These are phyloP conservation scores for Xerus rutilus DNA, from an alignment of 2,797 vertebrate species.

Conservation along the genomic window DNA sequence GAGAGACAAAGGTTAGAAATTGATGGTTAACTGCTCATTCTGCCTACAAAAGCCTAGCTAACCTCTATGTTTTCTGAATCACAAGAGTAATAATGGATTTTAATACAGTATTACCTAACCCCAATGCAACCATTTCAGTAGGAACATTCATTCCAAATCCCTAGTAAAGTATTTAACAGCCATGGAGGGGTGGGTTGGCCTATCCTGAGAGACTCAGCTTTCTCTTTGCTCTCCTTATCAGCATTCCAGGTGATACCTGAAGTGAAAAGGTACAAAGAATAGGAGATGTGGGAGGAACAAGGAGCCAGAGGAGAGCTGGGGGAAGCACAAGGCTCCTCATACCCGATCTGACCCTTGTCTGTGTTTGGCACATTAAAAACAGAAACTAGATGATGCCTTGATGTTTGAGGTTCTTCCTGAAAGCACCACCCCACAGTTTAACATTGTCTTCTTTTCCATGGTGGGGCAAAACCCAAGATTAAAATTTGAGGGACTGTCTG, in stretches of 20 bases:
- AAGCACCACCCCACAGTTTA: not conserved
- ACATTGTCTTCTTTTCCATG: not conserved
- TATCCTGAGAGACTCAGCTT: not conserved
- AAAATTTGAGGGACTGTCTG: not conserved
- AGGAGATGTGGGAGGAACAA: fast-evolving
- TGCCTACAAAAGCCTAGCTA: not conserved
- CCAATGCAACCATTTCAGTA: not conserved
- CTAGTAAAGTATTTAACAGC: not conserved
- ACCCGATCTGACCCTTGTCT: not conserved
- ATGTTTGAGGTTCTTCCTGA: not conserved
- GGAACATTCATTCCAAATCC: not conserved
- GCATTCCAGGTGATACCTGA: not conserved
- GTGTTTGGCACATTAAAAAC: not conserved
- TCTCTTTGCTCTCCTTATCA: not conserved
- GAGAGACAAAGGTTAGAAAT: conserved; percentile 28
- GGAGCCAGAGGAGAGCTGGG: not conserved
- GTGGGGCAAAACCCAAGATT: not conserved
- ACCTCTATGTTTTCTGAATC: not conserved
- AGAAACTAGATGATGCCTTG: not conserved
- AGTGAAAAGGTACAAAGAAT: not conserved
- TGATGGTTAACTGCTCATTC: not conserved
- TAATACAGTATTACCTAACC: not conserved
- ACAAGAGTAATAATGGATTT: not conserved
- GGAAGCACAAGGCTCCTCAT: not conserved
- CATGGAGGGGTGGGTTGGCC: too few species aligned